phyloP scores from a whole-genome alignment of 2,113 vertebrate species.

The Osmerus mordax region DNA sequence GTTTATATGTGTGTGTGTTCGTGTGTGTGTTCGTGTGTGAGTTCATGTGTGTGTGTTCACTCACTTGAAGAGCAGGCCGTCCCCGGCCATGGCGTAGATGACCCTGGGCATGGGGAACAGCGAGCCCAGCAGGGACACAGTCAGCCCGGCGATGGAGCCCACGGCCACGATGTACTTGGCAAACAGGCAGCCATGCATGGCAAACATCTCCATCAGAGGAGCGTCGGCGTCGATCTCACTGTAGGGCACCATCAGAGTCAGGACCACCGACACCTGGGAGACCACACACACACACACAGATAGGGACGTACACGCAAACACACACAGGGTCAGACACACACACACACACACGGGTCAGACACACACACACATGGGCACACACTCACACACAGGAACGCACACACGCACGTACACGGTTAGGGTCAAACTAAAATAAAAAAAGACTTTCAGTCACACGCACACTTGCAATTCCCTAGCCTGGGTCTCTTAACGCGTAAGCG shows the following conservation, averaged over 20 bases:
- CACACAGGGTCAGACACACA: background rate
- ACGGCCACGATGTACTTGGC: slow-evolving; percentile 95
- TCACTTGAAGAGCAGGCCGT: slow-evolving; percentile 95
- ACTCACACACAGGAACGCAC: background rate
- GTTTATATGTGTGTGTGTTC: too few species aligned
- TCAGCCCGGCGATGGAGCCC: slow-evolving; percentile 90
- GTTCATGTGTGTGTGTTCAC: slow-evolving; percentile 34
- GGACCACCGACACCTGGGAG: slow-evolving; percentile 90
- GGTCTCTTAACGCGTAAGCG: background rate
- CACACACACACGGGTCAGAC: background rate
- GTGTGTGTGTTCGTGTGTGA: background rate
- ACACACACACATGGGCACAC: background rate
- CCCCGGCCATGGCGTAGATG: slow-evolving; percentile 97
- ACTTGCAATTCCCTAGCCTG: background rate
- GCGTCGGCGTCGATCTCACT: slow-evolving; percentile 90
- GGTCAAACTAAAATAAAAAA: too few species aligned
- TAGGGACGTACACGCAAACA: background rate
- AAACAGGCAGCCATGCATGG: slow-evolving; percentile 82
- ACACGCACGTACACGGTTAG: background rate
- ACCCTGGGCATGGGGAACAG: slow-evolving; percentile 96
- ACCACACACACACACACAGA: background rate
- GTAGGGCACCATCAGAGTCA: slow-evolving; percentile 94
- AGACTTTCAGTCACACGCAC: background rate
- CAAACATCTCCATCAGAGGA: slow-evolving; percentile 98
- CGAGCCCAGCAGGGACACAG: slow-evolving; percentile 93